Evolutionary conservation across 2,113 vertebrate species (phyloP).

Genomic region (Synchiropus splendidus): DNA sequence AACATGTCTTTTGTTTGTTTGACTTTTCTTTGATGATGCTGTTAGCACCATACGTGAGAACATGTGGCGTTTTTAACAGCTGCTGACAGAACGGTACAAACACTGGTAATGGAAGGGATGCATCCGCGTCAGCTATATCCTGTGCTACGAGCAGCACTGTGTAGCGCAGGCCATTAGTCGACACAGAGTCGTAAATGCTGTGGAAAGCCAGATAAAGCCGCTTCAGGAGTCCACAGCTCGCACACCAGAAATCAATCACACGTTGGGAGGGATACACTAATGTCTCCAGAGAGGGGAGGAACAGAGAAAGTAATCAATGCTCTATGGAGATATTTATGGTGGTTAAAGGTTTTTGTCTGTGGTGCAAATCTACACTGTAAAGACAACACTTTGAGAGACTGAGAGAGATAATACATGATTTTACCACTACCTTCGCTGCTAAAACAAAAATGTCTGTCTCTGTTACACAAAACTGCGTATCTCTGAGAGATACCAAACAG

Average conservation of each 20-base stretch:
- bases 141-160: slow-evolving; percentile 48
- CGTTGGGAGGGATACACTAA: slow-evolving; percentile 34
- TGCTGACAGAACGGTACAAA: slow-evolving; percentile 12
- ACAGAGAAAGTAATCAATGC: slow-evolving; percentile 23
- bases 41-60: slow-evolving; percentile 37
- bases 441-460: too few species aligned
- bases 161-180: slow-evolving; percentile 45
- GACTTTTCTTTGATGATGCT: slow-evolving; percentile 18
- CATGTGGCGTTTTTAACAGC: slow-evolving; percentile 42
- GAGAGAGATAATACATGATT: too few species aligned
- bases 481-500: too few species aligned
- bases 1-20: slow-evolving; percentile 13
- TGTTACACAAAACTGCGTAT: too few species aligned
- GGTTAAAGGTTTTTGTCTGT: too few species aligned
- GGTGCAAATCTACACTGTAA: too few species aligned
- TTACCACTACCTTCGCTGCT: too few species aligned
- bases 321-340: slow-evolving; percentile 1
- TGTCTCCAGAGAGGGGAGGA: slow-evolving; percentile 24
- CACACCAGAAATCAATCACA: slow-evolving; percentile 54
- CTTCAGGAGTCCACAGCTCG: slow-evolving; percentile 27
- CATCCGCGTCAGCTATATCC: slow-evolving; percentile 48
- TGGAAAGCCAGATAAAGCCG: slow-evolving; percentile 55
- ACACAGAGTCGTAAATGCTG: slow-evolving; percentile 54
- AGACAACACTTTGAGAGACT: too few species aligned
- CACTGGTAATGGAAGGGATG: slow-evolving; percentile 42